Percentiles rank a stretch among this genome's conserved stretches.
Evolutionary conservation across 2,888 invertebrate species (phyloP).

Genomic region (Drosophila lutescens): DNA sequence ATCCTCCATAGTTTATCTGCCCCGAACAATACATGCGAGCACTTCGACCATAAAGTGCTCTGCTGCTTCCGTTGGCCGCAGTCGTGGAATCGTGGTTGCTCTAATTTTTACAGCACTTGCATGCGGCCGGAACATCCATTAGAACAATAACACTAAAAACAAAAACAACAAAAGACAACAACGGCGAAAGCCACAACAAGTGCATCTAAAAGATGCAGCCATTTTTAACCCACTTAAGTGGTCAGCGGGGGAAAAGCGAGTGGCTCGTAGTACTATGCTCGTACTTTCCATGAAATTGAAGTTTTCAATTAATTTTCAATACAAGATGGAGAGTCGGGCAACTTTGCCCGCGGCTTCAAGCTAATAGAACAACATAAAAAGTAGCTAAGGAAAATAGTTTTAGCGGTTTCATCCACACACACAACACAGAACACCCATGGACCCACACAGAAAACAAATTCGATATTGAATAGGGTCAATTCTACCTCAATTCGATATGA

Average conservation of each 20-base stretch:
- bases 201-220: constrained; percentile 57
- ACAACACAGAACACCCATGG: constrained; percentile 3
- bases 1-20: background rate
- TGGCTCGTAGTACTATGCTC: constrained; percentile 18
- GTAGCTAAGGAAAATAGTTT: constrained; percentile 55
- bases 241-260: constrained; percentile 35
- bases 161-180: constrained; percentile 13
- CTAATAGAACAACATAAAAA: constrained; percentile 43
- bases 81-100: constrained; percentile 39
- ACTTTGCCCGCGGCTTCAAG: constrained; percentile 21
- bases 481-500: too few species aligned
- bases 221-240: constrained; percentile 69
- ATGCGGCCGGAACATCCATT: constrained; percentile 69
- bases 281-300: constrained; percentile 60
- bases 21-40: constrained; percentile 13
- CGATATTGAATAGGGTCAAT: too few species aligned
- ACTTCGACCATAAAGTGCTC: constrained; percentile 31
- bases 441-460: too few species aligned
- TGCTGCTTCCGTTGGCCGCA: constrained; percentile 39
- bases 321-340: constrained; percentile 29
- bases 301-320: constrained; percentile 79
- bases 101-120: constrained; percentile 60
- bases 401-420: constrained; percentile 32
- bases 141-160: constrained; percentile 37
- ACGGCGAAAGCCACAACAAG: constrained; percentile 39